These are phyloP conservation scores for Leptopilina clavipes DNA, from an alignment of 1,140 invertebrate species.

Conservation along the genomic window DNA sequence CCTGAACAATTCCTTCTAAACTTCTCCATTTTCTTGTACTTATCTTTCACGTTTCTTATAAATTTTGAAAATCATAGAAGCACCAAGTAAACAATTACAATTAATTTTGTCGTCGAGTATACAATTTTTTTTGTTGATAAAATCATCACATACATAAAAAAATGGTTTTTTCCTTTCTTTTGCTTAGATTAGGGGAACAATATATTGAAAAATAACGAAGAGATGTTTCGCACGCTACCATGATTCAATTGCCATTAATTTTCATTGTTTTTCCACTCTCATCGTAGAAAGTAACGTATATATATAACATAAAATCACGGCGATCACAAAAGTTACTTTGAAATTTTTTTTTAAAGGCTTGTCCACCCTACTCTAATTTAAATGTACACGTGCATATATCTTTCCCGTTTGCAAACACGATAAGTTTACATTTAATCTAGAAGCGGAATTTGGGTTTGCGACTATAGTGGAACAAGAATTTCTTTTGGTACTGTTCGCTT, in stretches of 20 bases:
- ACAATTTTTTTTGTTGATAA: neutral
- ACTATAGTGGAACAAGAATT: slow-evolving; percentile 55
- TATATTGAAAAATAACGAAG: slow-evolving; percentile 15
- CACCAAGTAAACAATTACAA: neutral
- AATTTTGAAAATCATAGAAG: neutral
- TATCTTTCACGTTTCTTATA: neutral
- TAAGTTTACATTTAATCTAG: slow-evolving; percentile 33
- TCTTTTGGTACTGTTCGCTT: slow-evolving; percentile 61
- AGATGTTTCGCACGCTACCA: neutral
- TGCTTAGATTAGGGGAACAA: neutral
- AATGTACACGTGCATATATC: slow-evolving; percentile 31
- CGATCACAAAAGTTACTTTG: slow-evolving; percentile 29
- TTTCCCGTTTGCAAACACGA: slow-evolving; percentile 12
- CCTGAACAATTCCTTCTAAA: too few species aligned
- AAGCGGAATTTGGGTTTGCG: slow-evolving; percentile 15
- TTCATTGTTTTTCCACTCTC: slow-evolving; percentile 12
- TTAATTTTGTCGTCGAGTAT: neutral
- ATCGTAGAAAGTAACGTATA: neutral
- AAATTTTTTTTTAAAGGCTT: slow-evolving; percentile 19
- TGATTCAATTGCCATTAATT: slow-evolving; percentile 17
- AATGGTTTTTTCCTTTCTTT: too few species aligned
- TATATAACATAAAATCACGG: slow-evolving; percentile 28
- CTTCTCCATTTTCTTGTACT: neutral
- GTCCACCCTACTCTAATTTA: slow-evolving; percentile 31
- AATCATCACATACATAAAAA: too few species aligned